Conservation (phyloP, 2,113 vertebrate genomes). For the Lamprotornis superbus region DNA sequence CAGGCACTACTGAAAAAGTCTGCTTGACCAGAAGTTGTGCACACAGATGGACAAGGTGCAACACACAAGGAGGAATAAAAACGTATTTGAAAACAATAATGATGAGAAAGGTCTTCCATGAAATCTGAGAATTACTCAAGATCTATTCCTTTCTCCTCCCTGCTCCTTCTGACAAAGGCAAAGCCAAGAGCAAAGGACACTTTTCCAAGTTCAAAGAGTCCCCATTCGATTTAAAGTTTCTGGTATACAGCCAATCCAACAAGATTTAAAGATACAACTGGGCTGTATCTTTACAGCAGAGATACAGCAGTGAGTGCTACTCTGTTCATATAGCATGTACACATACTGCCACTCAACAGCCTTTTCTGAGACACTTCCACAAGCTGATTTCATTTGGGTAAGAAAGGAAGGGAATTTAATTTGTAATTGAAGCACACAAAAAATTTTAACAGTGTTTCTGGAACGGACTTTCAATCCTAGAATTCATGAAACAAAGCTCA, state of each 20-base stretch:
- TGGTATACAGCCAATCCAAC: background rate
- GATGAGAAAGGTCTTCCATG: background rate
- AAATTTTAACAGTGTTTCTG: background rate
- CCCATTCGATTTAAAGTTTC: background rate
- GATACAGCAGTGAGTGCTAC: background rate
- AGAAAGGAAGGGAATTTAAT: background rate
- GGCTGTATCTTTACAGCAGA: background rate
- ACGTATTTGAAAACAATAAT: background rate
- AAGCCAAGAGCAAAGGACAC: background rate
- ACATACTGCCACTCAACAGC: accelerated
- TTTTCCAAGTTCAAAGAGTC: background rate
- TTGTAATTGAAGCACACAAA: background rate
- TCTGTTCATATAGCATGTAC: background rate
- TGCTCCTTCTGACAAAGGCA: background rate
- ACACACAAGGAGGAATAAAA: background rate
- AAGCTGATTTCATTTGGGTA: background rate
- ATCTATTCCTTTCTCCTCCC: background rate
- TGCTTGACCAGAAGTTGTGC: background rate
- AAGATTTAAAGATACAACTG: background rate
- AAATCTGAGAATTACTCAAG: background rate
- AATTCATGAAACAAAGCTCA: background rate
- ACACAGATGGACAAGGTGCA: background rate
- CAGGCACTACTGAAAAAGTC: background rate
- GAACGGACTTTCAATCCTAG: background rate
- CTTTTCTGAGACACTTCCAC: background rate